phyloP scores from a whole-genome alignment of 1,140 invertebrate genomes.

The Nymphalis io region DNA sequence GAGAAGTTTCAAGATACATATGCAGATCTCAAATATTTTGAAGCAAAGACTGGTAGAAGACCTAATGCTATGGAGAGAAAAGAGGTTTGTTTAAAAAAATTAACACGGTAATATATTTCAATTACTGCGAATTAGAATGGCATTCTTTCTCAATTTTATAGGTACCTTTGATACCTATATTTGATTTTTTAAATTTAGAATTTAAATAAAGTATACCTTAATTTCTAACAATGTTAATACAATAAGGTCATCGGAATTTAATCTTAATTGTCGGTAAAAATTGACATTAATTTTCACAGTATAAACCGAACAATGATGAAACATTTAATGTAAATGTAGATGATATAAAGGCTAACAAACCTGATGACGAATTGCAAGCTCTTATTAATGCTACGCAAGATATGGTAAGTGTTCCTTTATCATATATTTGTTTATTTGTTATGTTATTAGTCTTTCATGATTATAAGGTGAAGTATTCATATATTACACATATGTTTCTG shows the following conservation, averaged over 20 bases:
- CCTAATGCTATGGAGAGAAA: constrained; percentile 74
- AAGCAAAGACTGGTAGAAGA: constrained; percentile 85
- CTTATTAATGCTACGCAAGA: constrained; percentile 83
- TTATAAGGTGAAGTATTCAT: no score
- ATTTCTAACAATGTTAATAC: no score
- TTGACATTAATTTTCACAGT: constrained; percentile 54
- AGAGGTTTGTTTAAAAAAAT: constrained; percentile 55
- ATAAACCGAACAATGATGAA: constrained; percentile 77
- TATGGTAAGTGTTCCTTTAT: constrained; percentile 71
- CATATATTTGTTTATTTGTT: not conserved
- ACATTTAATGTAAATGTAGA: constrained; percentile 76
- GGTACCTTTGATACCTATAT: not conserved
- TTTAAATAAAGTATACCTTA: no score
- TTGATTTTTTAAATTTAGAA: constrained; percentile 1
- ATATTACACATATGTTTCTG: no score
- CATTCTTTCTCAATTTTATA: no score
- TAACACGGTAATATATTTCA: not conserved
- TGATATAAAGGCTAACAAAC: constrained; percentile 72
- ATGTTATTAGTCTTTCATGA: no score
- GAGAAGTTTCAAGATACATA: constrained; percentile 92
- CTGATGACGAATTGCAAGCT: constrained; percentile 82
- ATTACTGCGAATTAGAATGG: no score
- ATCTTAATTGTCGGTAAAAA: no score
- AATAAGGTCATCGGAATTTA: no score
- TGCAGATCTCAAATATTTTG: constrained; percentile 93